phyloP scores from a whole-genome alignment of 2,113 vertebrate species.

The Bubalus kerabau region DNA sequence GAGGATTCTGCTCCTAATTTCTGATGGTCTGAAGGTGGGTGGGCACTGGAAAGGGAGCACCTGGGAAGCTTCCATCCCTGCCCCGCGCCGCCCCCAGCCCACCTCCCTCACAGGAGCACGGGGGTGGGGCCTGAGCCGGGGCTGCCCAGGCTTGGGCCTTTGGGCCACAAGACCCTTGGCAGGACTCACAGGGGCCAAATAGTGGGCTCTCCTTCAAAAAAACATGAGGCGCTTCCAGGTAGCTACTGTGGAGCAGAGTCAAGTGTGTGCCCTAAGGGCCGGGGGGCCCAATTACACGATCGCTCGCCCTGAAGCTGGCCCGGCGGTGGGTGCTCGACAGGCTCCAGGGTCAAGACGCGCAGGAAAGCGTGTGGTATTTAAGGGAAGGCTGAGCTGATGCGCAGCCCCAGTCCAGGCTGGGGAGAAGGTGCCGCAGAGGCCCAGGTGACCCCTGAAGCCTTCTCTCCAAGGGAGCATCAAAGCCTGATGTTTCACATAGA shows the following conservation, averaged over 20 bases:
- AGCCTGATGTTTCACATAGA: background rate
- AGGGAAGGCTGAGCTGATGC: background rate
- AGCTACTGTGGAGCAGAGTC: background rate
- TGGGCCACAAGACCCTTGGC: too few species aligned
- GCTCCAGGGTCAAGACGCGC: background rate
- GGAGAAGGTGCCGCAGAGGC: background rate
- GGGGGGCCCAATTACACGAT: rapidly evolving
- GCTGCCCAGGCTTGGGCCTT: background rate
- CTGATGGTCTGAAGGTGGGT: rapidly evolving
- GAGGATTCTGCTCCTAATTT: rapidly evolving
- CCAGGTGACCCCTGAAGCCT: background rate
- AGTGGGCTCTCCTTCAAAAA: background rate
- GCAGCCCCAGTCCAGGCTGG: rapidly evolving
- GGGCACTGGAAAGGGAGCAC: rapidly evolving
- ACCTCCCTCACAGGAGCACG: rapidly evolving
- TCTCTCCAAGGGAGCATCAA: background rate
- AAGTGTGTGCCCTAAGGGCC: rapidly evolving
- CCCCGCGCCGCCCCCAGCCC: background rate
- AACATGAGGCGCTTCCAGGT: rapidly evolving
- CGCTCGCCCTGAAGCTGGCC: rapidly evolving
- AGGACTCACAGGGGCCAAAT: background rate
- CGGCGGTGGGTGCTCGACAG: rapidly evolving
- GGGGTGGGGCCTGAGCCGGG: background rate
- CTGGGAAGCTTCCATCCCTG: background rate
- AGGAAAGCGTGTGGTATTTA: rapidly evolving